A percentile compares a stretch with the other conserved stretches of the same genome.
Conservation (phyloP, 2,888 invertebrate species). For the Papilio gigon region DNA sequence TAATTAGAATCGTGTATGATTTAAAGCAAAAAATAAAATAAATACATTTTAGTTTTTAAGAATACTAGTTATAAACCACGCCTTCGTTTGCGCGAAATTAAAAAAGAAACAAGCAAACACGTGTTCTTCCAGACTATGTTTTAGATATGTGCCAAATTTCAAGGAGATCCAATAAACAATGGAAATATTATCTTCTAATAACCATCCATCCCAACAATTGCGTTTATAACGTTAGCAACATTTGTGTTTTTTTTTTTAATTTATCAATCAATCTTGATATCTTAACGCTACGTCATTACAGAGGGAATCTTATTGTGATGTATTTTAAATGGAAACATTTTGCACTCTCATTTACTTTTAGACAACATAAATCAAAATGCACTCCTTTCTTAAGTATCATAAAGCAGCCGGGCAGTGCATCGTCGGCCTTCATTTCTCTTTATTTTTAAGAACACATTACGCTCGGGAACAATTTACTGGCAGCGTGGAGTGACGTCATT, state of each 20-base stretch:
- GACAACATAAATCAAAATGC: background rate
- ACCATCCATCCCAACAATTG: no score
- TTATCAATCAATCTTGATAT: no score
- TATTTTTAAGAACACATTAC: slow-evolving; percentile 18
- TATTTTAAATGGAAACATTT: background rate
- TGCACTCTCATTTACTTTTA: slow-evolving; percentile 1
- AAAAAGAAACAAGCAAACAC: no score
- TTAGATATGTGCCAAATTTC: no score
- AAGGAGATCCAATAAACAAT: no score
- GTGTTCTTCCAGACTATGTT: no score
- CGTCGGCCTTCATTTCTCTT: slow-evolving; percentile 10
- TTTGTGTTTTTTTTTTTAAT: no score
- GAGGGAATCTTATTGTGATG: background rate
- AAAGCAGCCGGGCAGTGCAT: slow-evolving; percentile 7
- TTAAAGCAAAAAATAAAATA: background rate
- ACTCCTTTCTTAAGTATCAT: slow-evolving; percentile 19
- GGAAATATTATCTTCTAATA: no score
- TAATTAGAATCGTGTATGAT: background rate
- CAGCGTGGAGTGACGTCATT: slow-evolving; percentile 53
- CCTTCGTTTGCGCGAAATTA: no score
- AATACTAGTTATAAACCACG: no score
- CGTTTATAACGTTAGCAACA: no score
- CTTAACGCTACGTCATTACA: background rate
- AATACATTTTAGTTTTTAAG: no score
- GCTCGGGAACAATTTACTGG: slow-evolving; percentile 27